A percentile compares a stretch with the other conserved stretches of the same genome.
These are phyloP conservation scores for Tridacna crocea DNA, from an alignment of 2,888 invertebrate species.

Conservation along the genomic window DNA sequence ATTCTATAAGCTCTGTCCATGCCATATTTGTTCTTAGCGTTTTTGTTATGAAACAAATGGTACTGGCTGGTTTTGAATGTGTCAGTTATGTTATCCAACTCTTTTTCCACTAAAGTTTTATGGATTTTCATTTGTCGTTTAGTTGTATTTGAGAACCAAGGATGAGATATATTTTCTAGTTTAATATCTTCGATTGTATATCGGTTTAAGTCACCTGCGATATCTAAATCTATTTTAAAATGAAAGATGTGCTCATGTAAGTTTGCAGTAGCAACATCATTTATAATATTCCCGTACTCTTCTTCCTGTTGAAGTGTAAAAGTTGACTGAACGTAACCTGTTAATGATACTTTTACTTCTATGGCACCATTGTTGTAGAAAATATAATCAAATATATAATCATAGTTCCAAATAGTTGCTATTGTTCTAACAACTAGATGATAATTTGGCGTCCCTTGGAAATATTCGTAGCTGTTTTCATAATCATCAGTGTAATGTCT, in stretches of 20 bases:
- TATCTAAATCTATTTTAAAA: constrained; percentile 75
- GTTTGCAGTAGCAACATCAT: constrained; percentile 65
- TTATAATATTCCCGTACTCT: constrained; percentile 66
- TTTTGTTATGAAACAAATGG: constrained; percentile 30
- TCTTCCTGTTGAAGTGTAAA: constrained; percentile 59
- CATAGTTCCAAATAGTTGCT: constrained; percentile 73
- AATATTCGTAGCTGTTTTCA: constrained; percentile 58
- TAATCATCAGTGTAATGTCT: constrained; percentile 68
- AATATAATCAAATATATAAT: constrained; percentile 78
- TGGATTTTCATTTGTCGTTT: background rate
- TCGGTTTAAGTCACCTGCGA: constrained; percentile 67
- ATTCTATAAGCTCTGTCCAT: constrained; percentile 67
- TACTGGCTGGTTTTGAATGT: constrained; percentile 7
- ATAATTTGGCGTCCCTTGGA: constrained; percentile 68
- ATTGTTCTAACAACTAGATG: constrained; percentile 73
- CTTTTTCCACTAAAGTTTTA: background rate
- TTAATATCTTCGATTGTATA: constrained; percentile 61
- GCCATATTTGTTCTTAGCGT: constrained; percentile 28
- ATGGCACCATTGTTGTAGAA: constrained; percentile 76
- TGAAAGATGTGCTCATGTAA: constrained; percentile 74
- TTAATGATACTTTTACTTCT: constrained; percentile 67
- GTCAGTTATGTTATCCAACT: background rate
- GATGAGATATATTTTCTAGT: constrained; percentile 43
- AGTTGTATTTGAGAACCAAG: constrained; percentile 4
- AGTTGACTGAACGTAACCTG: constrained; percentile 75